Percentiles rank a stretch among this genome's conserved stretches.
phyloP scores from a whole-genome alignment of 2,113 vertebrate species.

The Hemiscyllium ocellatum region DNA sequence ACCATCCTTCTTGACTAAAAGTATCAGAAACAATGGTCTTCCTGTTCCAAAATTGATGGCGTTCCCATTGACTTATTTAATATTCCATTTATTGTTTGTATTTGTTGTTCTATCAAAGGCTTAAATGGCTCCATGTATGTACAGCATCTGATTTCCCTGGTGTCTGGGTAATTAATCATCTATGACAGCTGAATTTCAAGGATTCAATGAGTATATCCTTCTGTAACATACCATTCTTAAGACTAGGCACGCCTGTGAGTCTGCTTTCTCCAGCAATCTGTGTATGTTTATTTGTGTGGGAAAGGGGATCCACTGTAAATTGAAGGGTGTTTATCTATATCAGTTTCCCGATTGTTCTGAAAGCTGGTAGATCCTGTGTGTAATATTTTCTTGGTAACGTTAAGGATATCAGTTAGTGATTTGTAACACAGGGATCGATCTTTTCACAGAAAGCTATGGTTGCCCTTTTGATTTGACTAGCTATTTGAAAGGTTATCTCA shows the following conservation, averaged over 20 bases:
- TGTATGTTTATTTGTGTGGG: too few relatives aligned
- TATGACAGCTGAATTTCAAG: neutral
- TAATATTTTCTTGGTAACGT: neutral
- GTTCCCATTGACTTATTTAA: neutral
- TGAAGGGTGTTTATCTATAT: neutral
- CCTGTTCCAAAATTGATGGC: neutral
- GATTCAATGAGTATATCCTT: neutral
- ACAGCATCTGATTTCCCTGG: neutral
- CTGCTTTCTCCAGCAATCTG: neutral
- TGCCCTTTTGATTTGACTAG: neutral
- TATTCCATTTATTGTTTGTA: neutral
- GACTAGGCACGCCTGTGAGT: neutral
- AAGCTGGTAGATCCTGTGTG: neutral
- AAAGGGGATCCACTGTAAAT: neutral
- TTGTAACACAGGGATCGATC: neutral
- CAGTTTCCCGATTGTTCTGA: neutral
- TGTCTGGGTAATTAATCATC: neutral
- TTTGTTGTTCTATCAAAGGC: neutral
- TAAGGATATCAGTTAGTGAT: neutral
- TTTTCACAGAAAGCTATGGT: neutral
- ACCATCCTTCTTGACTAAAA: neutral
- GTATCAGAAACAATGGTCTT: neutral
- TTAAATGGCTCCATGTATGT: neutral
- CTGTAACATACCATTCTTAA: neutral
- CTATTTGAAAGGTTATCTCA: neutral